phyloP scores from a whole-genome alignment of 1,140 invertebrate genomes.

The Diachasma alloeum region DNA sequence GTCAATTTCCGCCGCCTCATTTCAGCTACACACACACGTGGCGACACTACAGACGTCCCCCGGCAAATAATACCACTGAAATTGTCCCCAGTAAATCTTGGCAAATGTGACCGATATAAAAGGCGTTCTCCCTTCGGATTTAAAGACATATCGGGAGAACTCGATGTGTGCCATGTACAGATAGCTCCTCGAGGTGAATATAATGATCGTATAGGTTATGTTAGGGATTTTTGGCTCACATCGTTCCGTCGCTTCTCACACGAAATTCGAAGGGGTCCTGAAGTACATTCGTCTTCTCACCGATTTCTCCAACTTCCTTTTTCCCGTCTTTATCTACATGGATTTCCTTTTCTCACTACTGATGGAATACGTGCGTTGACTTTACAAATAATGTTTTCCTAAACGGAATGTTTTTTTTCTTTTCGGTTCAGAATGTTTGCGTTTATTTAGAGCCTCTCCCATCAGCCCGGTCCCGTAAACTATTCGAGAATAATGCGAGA shows the following conservation, averaged over 20 bases:
- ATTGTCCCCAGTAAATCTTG: neutral
- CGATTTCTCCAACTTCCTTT: neutral
- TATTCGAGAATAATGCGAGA: too few relatives aligned
- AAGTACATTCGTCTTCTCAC: slow-evolving; percentile 20
- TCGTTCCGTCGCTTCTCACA: neutral
- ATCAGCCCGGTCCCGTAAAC: too few relatives aligned
- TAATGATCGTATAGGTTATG: slow-evolving; percentile 2
- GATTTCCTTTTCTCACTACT: slow-evolving; percentile 17
- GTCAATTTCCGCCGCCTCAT: neutral
- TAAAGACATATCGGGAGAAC: too few relatives aligned
- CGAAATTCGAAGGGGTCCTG: neutral
- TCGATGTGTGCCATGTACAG: neutral
- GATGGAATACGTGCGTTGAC: slow-evolving; percentile 35
- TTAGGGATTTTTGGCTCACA: neutral
- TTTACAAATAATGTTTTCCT: slow-evolving; percentile 5
- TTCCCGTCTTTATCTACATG: slow-evolving; percentile 2
- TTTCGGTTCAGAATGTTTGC: neutral
- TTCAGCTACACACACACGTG: neutral
- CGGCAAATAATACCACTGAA: neutral
- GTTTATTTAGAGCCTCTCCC: neutral
- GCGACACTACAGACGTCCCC: neutral
- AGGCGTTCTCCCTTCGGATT: too few relatives aligned
- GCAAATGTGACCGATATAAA: slow-evolving; percentile 5
- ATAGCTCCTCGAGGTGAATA: neutral
- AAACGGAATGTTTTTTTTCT: neutral